Evolutionary conservation across 1,140 invertebrate genomes (phyloP), one percentile per base, ranked within the genome.

Genomic region (Dufourea novaeangliae): DNA sequence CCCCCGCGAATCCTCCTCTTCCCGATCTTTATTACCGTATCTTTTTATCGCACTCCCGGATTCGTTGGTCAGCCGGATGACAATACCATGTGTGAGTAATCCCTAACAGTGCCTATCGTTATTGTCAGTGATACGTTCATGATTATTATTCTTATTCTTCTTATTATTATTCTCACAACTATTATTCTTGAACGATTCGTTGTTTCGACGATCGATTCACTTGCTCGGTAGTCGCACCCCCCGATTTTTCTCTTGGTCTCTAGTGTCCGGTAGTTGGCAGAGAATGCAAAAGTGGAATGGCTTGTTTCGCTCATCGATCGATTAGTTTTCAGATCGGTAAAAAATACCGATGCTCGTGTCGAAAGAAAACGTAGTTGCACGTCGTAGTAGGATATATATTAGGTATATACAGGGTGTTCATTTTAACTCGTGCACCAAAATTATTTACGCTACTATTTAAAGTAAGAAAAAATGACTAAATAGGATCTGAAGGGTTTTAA

Each of bases 41-140:
- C 75, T 87, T 86, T 89, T 88, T 89, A 91, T 91, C 88, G 91
- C 89, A 92, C 90, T 91, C 87, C 88, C 89, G 91, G 91, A 91
- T 91, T 91, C 91, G 89, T 92, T 91, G 91, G 89, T 91, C 91
- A 80, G 87, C 89, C 91, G 91, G 91, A 92, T 90, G 86, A 91
- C 88, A 89, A 91, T 90, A 88, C 54, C 80, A 91, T 88, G 89
- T 91, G 92, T 92, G 92, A 92, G 92, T 92, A 92, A 92, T 88
- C 86, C 89, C 87, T 82, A 89, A 86, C 80, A 87, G 80, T 87
- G 64, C 66, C 75, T 87, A 79, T 84, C 66, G 86, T 85, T 84
- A 87, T 62, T 88, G 78, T 88, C 77, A 83, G 78, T 78, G 80
- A 77, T 83, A 75, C 71, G 61, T 78, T 41, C 54, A 20, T 56